Conservation (phyloP, 2,113 vertebrate species). For the Lepisosteus osseus region DNA sequence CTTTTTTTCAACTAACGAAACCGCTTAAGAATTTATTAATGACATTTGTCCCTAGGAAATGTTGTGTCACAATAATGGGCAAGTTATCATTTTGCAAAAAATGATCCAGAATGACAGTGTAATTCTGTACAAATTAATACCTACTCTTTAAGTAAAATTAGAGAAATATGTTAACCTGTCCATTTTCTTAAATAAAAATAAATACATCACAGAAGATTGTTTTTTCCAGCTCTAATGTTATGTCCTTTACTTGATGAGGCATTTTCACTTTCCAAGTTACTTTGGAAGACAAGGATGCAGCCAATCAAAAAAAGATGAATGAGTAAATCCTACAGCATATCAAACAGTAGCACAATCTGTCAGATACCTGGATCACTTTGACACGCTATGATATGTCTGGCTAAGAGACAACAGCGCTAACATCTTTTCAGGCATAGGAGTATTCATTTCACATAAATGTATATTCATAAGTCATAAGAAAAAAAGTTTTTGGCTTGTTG, state of each 20-base stretch:
- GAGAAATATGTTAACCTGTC: slow-evolving; percentile 1
- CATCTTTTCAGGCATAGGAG: too few relatives aligned
- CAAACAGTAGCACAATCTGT: slow-evolving; percentile 16
- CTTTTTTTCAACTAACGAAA: slow-evolving; percentile 6
- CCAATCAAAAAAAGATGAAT: background rate
- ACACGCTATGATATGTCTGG: slow-evolving; percentile 11
- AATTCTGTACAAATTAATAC: background rate
- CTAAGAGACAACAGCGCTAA: too few relatives aligned
- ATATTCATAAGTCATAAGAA: too few relatives aligned
- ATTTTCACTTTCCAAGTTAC: slow-evolving; percentile 13
- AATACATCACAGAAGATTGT: background rate
- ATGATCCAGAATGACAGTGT: background rate
- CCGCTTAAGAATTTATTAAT: slow-evolving; percentile 16
- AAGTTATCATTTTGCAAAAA: background rate
- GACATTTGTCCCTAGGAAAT: slow-evolving; percentile 1
- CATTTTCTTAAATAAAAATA: background rate
- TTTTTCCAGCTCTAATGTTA: background rate
- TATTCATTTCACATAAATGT: too few relatives aligned
- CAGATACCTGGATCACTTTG: slow-evolving; percentile 16
- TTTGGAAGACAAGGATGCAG: background rate
- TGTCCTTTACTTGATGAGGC: slow-evolving; percentile 1
- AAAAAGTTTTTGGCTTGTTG: too few relatives aligned
- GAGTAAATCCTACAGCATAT: background rate
- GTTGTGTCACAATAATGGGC: slow-evolving; percentile 8
- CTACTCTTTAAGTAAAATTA: background rate